phyloP scores from a whole-genome alignment of 2,888 invertebrate genomes.

The Philhelius pedissequus region DNA sequence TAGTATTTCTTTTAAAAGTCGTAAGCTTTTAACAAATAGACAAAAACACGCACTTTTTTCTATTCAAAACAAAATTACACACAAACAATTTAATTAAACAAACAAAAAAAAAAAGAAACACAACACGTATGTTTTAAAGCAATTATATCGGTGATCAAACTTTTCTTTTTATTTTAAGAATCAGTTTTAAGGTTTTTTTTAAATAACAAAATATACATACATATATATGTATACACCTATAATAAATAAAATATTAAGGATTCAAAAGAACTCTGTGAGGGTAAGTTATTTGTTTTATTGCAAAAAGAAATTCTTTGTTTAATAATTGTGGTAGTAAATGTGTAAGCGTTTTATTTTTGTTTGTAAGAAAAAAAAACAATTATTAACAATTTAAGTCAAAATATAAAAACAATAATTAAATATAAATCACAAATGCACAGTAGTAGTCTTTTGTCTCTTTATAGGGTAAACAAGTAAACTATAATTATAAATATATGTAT shows the following conservation, averaged over 20 bases:
- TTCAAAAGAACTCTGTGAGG: constrained; percentile 40
- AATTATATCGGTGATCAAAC: constrained; percentile 66
- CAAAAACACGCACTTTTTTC: constrained; percentile 45
- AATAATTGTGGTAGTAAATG: constrained; percentile 54
- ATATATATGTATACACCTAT: not conserved
- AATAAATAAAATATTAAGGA: constrained; percentile 43
- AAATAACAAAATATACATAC: not conserved
- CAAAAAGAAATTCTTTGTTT: constrained; percentile 20
- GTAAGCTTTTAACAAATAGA: constrained; percentile 27
- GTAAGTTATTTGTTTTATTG: constrained; percentile 50
- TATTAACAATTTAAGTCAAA: constrained; percentile 28
- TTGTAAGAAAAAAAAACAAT: constrained; percentile 24
- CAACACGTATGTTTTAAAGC: constrained; percentile 38
- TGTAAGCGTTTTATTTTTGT: constrained; percentile 32
- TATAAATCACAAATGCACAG: constrained; percentile 53
- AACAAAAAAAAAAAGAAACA: constrained; percentile 25
- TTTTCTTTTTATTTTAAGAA: constrained; percentile 58
- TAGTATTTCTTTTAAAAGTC: constrained; percentile 10
- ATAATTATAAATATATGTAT: not conserved
- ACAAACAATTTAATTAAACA: constrained; percentile 6
- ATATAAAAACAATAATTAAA: not conserved
- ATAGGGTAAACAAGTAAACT: not conserved
- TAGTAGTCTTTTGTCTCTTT: constrained; percentile 44
- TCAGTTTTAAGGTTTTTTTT: constrained; percentile 48
- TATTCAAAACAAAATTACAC: constrained; percentile 19